A percentile compares a stretch with the other conserved stretches of the same genome.
Conservation (phyloP, 2,113 vertebrate genomes). For the Eretmochelys imbricata region DNA sequence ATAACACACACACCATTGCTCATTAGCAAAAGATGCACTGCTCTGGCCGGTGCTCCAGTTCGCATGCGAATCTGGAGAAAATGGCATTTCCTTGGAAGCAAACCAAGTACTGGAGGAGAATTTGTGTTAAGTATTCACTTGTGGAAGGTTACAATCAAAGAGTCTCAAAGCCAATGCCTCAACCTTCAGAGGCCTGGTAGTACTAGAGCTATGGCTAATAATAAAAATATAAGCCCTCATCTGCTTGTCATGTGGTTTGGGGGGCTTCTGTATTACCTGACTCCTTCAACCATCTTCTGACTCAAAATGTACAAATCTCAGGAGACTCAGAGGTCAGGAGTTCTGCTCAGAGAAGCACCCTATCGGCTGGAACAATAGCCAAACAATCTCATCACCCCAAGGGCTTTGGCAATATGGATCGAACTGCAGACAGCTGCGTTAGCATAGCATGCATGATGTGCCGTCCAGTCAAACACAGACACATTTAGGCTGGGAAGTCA, state of each 20-base stretch:
- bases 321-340: slow-evolving; percentile 4
- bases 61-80: neutral
- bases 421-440: neutral
- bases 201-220: slow-evolving; percentile 40
- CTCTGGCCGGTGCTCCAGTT: neutral
- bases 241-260: slow-evolving; percentile 11
- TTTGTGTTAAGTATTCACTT: neutral
- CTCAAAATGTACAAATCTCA: slow-evolving; percentile 11
- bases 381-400: neutral
- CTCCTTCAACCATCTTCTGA: neutral
- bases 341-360: neutral
- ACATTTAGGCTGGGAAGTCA: neutral
- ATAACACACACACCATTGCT: neutral
- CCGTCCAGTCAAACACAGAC: neutral
- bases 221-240: slow-evolving; percentile 55
- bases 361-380: neutral
- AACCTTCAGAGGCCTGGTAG: slow-evolving; percentile 52
- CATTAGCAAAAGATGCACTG: neutral
- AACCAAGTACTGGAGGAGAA: neutral
- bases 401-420: neutral
- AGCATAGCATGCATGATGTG: neutral
- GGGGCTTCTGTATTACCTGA: neutral
- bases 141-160: slow-evolving; percentile 50
- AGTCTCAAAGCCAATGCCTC: slow-evolving; percentile 57
- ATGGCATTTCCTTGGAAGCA: slow-evolving; percentile 43